Conservation (phyloP, 2,113 vertebrate species). For the Eclectus roratus region DNA sequence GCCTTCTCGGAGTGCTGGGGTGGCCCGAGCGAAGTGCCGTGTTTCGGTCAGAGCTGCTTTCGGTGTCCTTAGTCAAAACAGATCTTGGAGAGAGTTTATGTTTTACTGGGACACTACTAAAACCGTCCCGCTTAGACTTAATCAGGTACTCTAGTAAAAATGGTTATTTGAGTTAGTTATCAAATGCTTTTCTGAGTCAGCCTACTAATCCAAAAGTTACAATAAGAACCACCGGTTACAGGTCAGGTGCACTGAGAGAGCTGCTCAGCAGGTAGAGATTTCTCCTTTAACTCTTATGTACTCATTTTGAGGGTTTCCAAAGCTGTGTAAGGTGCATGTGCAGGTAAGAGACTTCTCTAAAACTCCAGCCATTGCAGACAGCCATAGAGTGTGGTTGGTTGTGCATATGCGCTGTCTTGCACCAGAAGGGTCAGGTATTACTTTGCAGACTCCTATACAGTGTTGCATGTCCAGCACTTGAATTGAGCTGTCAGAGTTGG, state of each 20-base stretch:
- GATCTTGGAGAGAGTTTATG: fast-evolving
- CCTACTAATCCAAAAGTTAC: background rate
- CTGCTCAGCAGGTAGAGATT: background rate
- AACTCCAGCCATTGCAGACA: background rate
- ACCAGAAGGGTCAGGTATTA: background rate
- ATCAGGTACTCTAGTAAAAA: background rate
- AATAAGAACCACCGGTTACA: fast-evolving
- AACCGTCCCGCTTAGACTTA: fast-evolving
- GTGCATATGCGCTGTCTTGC: background rate
- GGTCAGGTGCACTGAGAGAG: no score
- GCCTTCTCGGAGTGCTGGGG: fast-evolving
- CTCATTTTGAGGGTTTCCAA: background rate
- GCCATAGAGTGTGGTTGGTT: fast-evolving
- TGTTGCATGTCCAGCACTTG: background rate
- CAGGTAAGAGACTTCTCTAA: background rate
- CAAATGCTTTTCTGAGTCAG: background rate
- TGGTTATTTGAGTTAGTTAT: background rate
- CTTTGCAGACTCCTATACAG: background rate
- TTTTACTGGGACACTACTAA: background rate
- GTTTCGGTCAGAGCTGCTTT: background rate
- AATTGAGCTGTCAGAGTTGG: background rate
- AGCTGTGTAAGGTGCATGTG: fast-evolving
- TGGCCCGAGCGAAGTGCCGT: fast-evolving
- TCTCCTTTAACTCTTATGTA: background rate
- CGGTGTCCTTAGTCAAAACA: no score